Evolutionary conservation across 2,888 invertebrate species (phyloP).

Genomic region (Leptodirus hochenwartii): DNA sequence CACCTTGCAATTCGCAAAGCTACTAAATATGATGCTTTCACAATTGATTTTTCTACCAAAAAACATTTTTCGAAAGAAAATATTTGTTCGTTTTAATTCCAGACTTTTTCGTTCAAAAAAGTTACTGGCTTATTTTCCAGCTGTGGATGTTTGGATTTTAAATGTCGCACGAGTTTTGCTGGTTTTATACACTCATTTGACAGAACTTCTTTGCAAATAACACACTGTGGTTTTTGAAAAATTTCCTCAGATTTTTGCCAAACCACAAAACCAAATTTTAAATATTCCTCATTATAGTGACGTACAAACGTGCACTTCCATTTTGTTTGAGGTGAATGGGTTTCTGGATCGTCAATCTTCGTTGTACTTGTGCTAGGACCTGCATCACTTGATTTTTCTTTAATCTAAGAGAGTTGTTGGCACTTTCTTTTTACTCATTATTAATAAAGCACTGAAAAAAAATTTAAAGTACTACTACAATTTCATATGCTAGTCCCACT

Average conservation of each 20-base stretch:
- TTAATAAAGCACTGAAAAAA: neutral
- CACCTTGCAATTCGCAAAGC: too few relatives aligned
- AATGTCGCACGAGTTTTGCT: slow-evolving; percentile 7
- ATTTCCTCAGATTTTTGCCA: slow-evolving; percentile 1
- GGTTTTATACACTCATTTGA: slow-evolving; percentile 6
- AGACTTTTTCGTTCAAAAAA: slow-evolving; percentile 3
- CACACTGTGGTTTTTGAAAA: slow-evolving; percentile 4
- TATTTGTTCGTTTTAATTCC: slow-evolving; percentile 1
- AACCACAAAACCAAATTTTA: slow-evolving; percentile 1
- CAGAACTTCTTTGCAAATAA: slow-evolving; percentile 3
- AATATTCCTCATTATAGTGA: neutral
- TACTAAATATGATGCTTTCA: neutral
- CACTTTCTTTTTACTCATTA: slow-evolving; percentile 1
- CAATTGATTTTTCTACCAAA: neutral
- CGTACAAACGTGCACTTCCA: too few relatives aligned
- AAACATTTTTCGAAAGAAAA: neutral
- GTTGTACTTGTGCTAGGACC: too few relatives aligned
- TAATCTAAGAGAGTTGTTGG: neutral
- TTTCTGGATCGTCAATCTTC: too few relatives aligned
- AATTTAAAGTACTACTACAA: neutral
- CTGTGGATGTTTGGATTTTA: slow-evolving; percentile 8
- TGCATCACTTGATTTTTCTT: too few relatives aligned
- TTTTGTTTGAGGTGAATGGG: too few relatives aligned
- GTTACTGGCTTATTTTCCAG: slow-evolving; percentile 7
- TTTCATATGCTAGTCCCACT: neutral